phyloP scores from a whole-genome alignment of 2,888 invertebrate genomes.

The Phengaris arion region DNA sequence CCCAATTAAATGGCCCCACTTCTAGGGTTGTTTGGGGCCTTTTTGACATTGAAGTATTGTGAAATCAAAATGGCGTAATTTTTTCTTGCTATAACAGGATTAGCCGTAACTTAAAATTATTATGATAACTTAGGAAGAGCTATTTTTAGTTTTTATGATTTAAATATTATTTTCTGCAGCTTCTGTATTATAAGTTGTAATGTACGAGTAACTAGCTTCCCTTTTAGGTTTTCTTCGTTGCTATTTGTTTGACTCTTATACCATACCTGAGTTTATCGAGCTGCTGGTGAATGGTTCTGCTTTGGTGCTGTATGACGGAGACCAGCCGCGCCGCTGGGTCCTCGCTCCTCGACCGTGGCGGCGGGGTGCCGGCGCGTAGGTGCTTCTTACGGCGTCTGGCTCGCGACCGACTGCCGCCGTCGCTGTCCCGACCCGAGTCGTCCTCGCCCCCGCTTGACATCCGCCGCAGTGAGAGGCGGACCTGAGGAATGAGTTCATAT shows the following conservation, averaged over 20 bases:
- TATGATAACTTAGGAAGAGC: too few relatives aligned
- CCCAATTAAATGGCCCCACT: too few relatives aligned
- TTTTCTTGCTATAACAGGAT: too few relatives aligned
- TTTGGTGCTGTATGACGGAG: conserved; percentile 72
- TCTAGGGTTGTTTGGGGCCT: too few relatives aligned
- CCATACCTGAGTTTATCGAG: conserved; percentile 69
- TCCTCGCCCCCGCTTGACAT: conserved; percentile 73
- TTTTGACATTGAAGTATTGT: too few relatives aligned
- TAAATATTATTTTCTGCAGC: too few relatives aligned
- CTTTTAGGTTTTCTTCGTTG: background rate
- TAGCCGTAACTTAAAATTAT: too few relatives aligned
- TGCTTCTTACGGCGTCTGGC: conserved; percentile 56
- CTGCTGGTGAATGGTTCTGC: conserved; percentile 71
- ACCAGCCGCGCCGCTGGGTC: conserved; percentile 70
- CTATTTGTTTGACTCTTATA: background rate
- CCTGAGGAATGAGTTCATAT: conserved; percentile 47
- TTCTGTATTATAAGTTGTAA: too few relatives aligned
- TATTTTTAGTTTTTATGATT: too few relatives aligned
- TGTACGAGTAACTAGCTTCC: too few relatives aligned
- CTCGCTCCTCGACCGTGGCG: conserved; percentile 58
- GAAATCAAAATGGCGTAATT: too few relatives aligned
- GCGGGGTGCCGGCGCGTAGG: conserved; percentile 57
- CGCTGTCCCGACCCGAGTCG: conserved; percentile 74
- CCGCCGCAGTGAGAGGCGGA: conserved; percentile 69
- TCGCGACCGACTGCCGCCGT: conserved; percentile 60